These are phyloP conservation scores for Pampus argenteus DNA, from an alignment of 2,797 vertebrate species.

Conservation along the genomic window DNA sequence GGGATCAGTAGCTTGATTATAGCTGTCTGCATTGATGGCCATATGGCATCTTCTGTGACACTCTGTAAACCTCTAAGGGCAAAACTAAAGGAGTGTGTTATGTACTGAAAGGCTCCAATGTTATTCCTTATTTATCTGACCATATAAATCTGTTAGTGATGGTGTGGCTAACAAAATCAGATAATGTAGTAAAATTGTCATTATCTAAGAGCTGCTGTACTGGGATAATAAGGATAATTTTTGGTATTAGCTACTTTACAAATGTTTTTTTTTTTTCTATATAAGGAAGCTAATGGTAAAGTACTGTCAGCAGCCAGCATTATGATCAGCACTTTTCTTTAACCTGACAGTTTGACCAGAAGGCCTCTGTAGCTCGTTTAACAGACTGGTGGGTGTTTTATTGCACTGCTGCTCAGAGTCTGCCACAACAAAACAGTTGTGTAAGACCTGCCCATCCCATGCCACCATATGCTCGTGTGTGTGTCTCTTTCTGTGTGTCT, in stretches of 20 bases:
- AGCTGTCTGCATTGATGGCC: conserved; percentile 65
- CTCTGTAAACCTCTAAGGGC: not conserved
- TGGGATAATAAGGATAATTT: not conserved
- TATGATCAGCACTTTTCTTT: conserved; percentile 22
- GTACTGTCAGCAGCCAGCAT: conserved; percentile 3
- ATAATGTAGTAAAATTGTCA: not conserved
- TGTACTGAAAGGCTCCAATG: not conserved
- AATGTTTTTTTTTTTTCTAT: not conserved
- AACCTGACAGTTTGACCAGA: conserved; percentile 48
- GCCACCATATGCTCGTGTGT: conserved; percentile 59
- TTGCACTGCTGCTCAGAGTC: conserved; percentile 60
- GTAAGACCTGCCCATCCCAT: conserved; percentile 65
- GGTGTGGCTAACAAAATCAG: not conserved
- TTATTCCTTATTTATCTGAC: not conserved
- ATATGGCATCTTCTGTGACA: conserved; percentile 61
- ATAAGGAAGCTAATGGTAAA: conserved; percentile 7
- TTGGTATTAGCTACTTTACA: not conserved
- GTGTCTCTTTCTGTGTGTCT: conserved; percentile 21
- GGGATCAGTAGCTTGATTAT: conserved; percentile 49
- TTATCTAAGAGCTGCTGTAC: not conserved
- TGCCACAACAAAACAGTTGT: conserved; percentile 71
- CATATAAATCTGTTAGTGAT: not conserved
- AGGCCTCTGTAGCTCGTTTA: conserved; percentile 38
- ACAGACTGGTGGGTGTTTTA: conserved; percentile 69
- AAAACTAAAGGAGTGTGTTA: not conserved